phyloP scores from a whole-genome alignment of 2,113 vertebrate species.

The rabbit (Oryctolagus cuniculus) region DNA sequence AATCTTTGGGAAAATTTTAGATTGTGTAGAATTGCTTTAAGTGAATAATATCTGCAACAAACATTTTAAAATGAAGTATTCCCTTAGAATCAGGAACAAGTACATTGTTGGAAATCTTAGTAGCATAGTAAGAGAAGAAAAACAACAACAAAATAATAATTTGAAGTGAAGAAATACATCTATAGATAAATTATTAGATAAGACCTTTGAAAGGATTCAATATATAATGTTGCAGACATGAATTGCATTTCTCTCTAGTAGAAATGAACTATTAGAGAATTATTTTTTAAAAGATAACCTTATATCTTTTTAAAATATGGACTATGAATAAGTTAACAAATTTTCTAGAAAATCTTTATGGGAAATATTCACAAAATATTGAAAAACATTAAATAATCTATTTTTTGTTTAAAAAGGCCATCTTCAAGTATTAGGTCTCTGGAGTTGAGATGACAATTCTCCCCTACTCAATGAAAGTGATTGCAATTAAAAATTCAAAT shows the following conservation, averaged over 20 bases:
- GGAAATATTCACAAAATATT: background rate
- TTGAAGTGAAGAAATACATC: background rate
- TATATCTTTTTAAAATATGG: background rate
- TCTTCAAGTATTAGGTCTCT: background rate
- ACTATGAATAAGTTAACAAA: background rate
- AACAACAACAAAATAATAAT: background rate
- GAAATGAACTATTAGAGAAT: constrained; percentile 25
- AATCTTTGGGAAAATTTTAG: background rate
- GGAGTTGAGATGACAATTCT: background rate
- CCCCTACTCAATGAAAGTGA: background rate
- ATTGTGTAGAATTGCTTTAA: background rate
- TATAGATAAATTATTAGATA: constrained; percentile 27
- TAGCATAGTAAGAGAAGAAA: background rate
- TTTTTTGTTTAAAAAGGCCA: background rate
- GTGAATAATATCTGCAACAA: background rate
- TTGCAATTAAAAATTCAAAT: background rate
- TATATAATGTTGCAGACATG: background rate
- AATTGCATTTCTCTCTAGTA: background rate
- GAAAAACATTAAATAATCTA: background rate
- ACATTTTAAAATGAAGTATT: background rate
- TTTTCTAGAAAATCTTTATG: background rate
- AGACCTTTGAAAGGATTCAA: background rate
- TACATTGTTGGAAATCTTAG: background rate
- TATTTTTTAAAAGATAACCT: background rate
- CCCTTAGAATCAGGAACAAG: background rate